Conservation (phyloP, 2,888 invertebrate genomes). For the Pegoplata infirma region DNA sequence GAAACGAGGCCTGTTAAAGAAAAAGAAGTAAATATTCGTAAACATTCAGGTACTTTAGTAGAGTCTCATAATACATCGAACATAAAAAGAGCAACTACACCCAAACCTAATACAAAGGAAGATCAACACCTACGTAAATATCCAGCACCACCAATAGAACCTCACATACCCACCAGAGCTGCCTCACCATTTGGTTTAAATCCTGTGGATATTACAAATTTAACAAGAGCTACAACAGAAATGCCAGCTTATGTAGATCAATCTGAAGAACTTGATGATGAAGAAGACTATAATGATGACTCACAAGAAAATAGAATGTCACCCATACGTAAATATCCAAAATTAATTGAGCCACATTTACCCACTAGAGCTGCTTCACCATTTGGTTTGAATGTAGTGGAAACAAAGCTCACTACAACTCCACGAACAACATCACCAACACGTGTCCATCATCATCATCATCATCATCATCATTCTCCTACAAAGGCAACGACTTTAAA, state of each 20-base stretch:
- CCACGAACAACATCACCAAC: constrained; percentile 33
- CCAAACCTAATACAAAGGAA: neutral
- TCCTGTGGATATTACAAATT: constrained; percentile 64
- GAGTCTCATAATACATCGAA: constrained; percentile 61
- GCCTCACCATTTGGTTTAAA: constrained; percentile 72
- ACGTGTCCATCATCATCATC: constrained; percentile 16
- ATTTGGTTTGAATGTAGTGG: constrained; percentile 70
- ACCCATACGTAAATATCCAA: constrained; percentile 68
- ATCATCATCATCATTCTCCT: neutral
- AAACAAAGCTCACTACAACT: constrained; percentile 8
- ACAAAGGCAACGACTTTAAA: too few relatives aligned
- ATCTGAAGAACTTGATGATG: too few relatives aligned
- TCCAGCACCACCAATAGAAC: constrained; percentile 71
- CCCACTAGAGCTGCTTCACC: constrained; percentile 70
- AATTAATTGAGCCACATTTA: constrained; percentile 68
- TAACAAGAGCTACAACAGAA: too few relatives aligned
- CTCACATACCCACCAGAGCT: constrained; percentile 65
- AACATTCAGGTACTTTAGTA: constrained; percentile 64
- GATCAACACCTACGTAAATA: constrained; percentile 64
- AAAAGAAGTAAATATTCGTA: neutral
- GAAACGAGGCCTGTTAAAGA: neutral
- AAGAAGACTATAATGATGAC: too few relatives aligned
- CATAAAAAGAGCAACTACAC: constrained; percentile 13
- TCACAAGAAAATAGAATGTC: too few relatives aligned
- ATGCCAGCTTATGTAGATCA: too few relatives aligned